Conservation (phyloP, 2,113 vertebrate genomes). For the Epinephelus cyanopodus region DNA sequence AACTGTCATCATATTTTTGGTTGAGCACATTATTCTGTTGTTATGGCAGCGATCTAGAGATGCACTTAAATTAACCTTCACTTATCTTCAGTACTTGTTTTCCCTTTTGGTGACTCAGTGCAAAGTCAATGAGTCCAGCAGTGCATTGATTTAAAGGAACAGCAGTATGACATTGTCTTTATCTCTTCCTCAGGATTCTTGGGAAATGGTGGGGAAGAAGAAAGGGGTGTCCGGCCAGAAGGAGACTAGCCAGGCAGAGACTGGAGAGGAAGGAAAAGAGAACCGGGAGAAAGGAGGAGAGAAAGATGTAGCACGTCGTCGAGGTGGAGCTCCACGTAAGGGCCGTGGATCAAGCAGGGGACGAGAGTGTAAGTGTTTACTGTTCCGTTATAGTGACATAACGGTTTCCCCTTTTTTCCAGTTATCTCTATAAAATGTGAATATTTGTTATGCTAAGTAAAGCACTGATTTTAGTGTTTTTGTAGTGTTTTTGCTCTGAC, state of each 20-base stretch:
- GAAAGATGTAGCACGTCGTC: slow-evolving; percentile 91
- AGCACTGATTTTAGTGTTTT: too few species aligned
- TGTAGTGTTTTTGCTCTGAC: too few species aligned
- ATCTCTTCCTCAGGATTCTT: slow-evolving; percentile 89
- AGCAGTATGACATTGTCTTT: slow-evolving; percentile 7
- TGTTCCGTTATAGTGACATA: neutral
- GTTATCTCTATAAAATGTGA: neutral
- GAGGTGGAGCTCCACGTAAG: slow-evolving; percentile 89
- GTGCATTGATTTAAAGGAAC: neutral
- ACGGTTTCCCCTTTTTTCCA: neutral
- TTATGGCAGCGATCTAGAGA: neutral
- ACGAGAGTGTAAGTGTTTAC: slow-evolving; percentile 90
- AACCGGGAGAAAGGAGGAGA: slow-evolving; percentile 91
- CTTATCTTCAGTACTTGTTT: neutral
- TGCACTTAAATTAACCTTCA: neutral
- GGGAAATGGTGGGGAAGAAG: slow-evolving; percentile 99
- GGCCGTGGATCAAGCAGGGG: slow-evolving; percentile 93
- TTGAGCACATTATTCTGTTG: neutral
- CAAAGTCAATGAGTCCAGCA: neutral
- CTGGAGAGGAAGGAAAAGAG: slow-evolving; percentile 94
- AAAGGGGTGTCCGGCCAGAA: slow-evolving; percentile 96
- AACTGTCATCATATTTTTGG: neutral
- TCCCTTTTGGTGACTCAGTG: neutral
- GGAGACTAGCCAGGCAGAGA: slow-evolving; percentile 90
- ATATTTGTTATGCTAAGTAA: neutral